Conservation (phyloP, 2,113 vertebrate genomes). For the Seriola dumerili region DNA sequence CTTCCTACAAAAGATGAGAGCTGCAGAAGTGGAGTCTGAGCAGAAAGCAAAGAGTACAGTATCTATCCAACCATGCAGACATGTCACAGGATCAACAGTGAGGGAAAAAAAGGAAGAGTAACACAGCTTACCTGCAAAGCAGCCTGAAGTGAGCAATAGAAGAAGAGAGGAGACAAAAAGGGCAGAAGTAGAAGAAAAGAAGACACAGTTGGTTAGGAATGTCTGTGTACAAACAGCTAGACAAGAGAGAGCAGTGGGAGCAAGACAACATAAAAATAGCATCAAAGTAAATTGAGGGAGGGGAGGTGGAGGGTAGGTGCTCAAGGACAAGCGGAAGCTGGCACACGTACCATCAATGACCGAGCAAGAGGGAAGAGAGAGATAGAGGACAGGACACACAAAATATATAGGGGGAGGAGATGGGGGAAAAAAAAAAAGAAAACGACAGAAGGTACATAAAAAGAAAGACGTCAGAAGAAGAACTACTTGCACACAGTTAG, state of each 20-base stretch:
- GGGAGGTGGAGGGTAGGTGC: slow-evolving; percentile 21
- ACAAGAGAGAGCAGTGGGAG: slow-evolving; percentile 34
- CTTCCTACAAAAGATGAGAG: background rate
- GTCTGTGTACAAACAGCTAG: slow-evolving; percentile 31
- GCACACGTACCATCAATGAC: slow-evolving; percentile 26
- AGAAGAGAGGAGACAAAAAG: slow-evolving; percentile 36
- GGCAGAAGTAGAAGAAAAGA: slow-evolving; percentile 61
- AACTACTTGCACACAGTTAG: background rate
- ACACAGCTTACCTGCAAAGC: slow-evolving; percentile 91
- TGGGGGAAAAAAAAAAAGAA: background rate
- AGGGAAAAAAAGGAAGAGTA: slow-evolving; percentile 31
- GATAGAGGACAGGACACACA: background rate
- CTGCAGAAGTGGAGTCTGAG: slow-evolving; percentile 13
- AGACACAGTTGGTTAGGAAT: slow-evolving; percentile 69
- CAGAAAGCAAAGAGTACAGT: background rate
- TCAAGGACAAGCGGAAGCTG: slow-evolving; percentile 60
- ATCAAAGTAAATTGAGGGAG: slow-evolving; percentile 43
- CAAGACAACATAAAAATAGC: slow-evolving; percentile 58
- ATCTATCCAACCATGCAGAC: slow-evolving; percentile 9
- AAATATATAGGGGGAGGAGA: background rate
- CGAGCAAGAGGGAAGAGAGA: background rate
- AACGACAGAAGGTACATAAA: background rate
- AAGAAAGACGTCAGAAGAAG: slow-evolving; percentile 4
- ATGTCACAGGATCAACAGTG: slow-evolving; percentile 10
- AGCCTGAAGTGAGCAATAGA: slow-evolving; percentile 83